A percentile compares a stretch with the other conserved stretches of the same genome.
These are phyloP conservation scores for Drosophila paramelanica DNA, from an alignment of 2,888 invertebrate genomes.

Conservation along the genomic window DNA sequence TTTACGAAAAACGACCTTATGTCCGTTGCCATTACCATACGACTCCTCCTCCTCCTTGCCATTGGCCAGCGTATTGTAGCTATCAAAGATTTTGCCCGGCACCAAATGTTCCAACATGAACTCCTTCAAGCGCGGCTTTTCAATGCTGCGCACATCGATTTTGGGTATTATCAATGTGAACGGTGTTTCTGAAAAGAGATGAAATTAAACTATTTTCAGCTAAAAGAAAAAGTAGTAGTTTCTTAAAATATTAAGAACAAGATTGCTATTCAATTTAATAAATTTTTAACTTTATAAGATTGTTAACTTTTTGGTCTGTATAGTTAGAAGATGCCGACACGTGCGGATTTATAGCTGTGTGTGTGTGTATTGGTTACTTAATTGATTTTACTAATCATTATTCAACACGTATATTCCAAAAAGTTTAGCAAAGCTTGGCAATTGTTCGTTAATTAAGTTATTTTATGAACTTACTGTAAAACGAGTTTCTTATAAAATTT, in stretches of 20 bases:
- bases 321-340: conserved; percentile 31
- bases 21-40: conserved; percentile 85
- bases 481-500: not conserved
- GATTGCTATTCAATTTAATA: not conserved
- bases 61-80: conserved; percentile 71
- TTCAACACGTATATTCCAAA: conserved; percentile 19
- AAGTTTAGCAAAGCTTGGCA: not conserved
- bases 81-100: conserved; percentile 86
- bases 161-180: conserved; percentile 87
- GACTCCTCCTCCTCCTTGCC: conserved; percentile 85
- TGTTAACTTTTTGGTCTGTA: not conserved
- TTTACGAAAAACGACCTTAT: conserved; percentile 85
- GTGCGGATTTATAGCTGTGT: conserved; percentile 36
- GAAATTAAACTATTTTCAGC: conserved; percentile 16
- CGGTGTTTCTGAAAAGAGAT: conserved; percentile 85
- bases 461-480: conserved; percentile 25
- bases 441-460: not conserved
- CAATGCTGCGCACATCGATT: conserved; percentile 86
- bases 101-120: conserved; percentile 87
- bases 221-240: conserved; percentile 14
- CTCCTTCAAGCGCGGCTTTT: conserved; percentile 86
- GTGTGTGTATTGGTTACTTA: conserved; percentile 2
- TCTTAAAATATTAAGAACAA: not conserved
- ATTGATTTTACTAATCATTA: conserved; percentile 40
- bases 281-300: not conserved